Evolutionary conservation across 2,797 vertebrate genomes (phyloP), one percentile per base, ranked within the genome.

Genomic region (Enteromius paludinosus): DNA sequence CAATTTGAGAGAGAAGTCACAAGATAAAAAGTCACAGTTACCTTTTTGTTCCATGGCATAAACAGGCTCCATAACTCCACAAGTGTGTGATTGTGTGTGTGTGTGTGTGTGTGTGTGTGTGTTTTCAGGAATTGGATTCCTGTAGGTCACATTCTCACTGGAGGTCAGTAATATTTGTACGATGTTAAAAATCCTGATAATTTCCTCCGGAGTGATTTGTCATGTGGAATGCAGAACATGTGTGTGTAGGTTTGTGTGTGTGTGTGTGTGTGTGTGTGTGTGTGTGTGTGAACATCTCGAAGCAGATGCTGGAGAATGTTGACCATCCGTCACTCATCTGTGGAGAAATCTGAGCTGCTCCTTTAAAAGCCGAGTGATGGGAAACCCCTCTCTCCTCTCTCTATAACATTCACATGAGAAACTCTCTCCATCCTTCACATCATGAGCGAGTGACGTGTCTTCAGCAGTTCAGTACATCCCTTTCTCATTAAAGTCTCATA

Each of bases 401-500:
- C 92, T 91, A 93, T 91, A 93, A 93, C 92, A 95, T 97, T 97
- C 96, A 95, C 96, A 96, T 96, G 96, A 97, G 96, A 97, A 96
- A 96, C 94, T 95, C 84, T 75, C 54, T 80, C 85, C 78, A 77
- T 68, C 79, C 61, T 62, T 62, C 56, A 28, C 64, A 18, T 72
- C n/a, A 5, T 10, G 66, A 83, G 72, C 71, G 52, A 68, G 76
- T 76, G 76, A 75, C 49, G 47, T 14, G 81, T 85, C 89, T 91
- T 88, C 91, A 91, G 90, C 93, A 90, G 95, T 95, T 94, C 94
- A 95, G 95, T 96, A 97, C 97, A 97, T 97, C 96, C 96, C 96
- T 96, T 97, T 96, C 96, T 97, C 97, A 97, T 98, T 97, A 98
- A 96, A 95, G 93, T 90, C 96, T 96, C 95, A 97, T 97, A 96